Conservation (phyloP, 2,113 vertebrate species). For the Thymallus thymallus region DNA sequence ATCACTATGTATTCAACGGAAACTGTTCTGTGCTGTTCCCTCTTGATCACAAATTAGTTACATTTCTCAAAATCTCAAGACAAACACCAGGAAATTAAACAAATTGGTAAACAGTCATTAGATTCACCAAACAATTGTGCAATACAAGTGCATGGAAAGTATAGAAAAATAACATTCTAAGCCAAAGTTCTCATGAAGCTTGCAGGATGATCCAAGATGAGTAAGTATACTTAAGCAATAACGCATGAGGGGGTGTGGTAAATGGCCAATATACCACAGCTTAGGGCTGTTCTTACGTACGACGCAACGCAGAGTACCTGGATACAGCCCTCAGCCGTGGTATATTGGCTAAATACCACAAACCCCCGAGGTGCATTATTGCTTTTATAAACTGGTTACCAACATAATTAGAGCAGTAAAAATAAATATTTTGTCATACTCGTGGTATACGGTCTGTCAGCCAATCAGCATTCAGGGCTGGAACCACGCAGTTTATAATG, state of each 20-base stretch:
- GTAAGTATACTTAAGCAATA: not conserved
- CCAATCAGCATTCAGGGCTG: too few relatives aligned
- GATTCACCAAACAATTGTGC: not conserved
- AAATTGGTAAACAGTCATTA: constrained; percentile 16
- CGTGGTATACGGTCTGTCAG: too few relatives aligned
- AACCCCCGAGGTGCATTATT: too few relatives aligned
- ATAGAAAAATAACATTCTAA: not conserved
- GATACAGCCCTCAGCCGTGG: too few relatives aligned
- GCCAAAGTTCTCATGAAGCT: not conserved
- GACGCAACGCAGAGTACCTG: too few relatives aligned
- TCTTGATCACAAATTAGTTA: constrained; percentile 20
- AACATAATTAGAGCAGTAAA: too few relatives aligned
- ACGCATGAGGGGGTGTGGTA: too few relatives aligned
- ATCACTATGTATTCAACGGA: not conserved
- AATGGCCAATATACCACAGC: too few relatives aligned
- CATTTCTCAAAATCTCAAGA: constrained; percentile 9
- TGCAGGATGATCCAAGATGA: not conserved
- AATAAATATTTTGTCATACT: too few relatives aligned
- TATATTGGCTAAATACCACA: too few relatives aligned
- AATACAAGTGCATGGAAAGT: not conserved
- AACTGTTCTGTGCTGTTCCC: not conserved
- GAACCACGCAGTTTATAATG: not conserved
- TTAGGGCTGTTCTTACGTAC: too few relatives aligned
- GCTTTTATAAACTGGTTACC: too few relatives aligned
- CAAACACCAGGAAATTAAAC: not conserved